These are phyloP conservation scores for Scotopteryx bipunctaria DNA, from an alignment of 2,888 invertebrate genomes.

Conservation along the genomic window DNA sequence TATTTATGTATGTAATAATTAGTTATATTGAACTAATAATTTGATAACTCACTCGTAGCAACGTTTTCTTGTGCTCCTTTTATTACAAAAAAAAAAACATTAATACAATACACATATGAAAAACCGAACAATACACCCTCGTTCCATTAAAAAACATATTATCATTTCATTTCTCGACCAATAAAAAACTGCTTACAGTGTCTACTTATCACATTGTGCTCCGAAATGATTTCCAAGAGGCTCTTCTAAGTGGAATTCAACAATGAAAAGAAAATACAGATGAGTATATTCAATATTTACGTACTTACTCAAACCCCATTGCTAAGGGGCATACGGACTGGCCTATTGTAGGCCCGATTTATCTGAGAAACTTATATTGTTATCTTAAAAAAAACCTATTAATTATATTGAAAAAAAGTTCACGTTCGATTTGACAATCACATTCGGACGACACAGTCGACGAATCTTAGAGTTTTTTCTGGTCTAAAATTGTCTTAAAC, in stretches of 20 bases:
- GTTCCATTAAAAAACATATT: slow-evolving; percentile 7
- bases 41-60: no score
- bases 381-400: no score
- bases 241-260: slow-evolving; percentile 8
- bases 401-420: no score
- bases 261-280: slow-evolving; percentile 22
- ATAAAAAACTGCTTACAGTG: slow-evolving; percentile 15
- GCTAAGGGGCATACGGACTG: neutral
- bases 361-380: no score
- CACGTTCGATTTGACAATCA: no score
- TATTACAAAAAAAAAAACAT: neutral
- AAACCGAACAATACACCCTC: slow-evolving; percentile 1
- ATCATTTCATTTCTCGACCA: slow-evolving; percentile 13
- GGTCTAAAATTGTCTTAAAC: no score
- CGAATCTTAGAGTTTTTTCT: no score
- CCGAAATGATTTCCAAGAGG: slow-evolving; percentile 16
- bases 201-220: slow-evolving; percentile 22
- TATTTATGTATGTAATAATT: no score
- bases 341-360: neutral
- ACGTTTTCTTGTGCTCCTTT: no score
- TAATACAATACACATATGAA: neutral
- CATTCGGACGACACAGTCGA: no score
- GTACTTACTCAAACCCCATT: slow-evolving; percentile 6
- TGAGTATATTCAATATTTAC: slow-evolving; percentile 18
- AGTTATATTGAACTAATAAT: no score